These are phyloP conservation scores for Karalla daura DNA, from an alignment of 2,797 vertebrate genomes.

Conservation along the genomic window DNA sequence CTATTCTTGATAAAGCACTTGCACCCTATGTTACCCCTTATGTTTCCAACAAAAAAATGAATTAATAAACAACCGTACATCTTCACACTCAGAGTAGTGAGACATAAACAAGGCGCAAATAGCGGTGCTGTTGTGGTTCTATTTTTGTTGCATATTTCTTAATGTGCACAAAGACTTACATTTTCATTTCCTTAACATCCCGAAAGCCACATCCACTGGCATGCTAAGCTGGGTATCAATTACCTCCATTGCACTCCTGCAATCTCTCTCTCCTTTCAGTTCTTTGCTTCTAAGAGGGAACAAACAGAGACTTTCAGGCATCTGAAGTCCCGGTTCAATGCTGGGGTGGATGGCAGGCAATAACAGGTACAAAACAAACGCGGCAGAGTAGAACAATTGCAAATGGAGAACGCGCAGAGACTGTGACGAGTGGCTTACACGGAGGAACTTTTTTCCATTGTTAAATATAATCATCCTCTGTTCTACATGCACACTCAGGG, in stretches of 20 bases:
- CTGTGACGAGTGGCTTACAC: constrained; percentile 53
- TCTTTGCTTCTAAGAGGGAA: constrained; percentile 67
- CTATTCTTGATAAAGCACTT: constrained; percentile 15
- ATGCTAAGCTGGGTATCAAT: constrained; percentile 77
- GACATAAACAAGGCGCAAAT: constrained; percentile 54
- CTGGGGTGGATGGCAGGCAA: constrained; percentile 73
- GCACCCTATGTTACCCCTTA: constrained; percentile 25
- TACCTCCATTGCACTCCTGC: constrained; percentile 68
- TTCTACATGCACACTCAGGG: constrained; percentile 66
- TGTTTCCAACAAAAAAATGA: constrained; percentile 36
- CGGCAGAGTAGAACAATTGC: constrained; percentile 64
- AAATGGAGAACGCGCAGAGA: constrained; percentile 42
- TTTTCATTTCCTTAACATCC: constrained; percentile 74
- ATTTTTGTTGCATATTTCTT: constrained; percentile 64
- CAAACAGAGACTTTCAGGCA: constrained; percentile 72
- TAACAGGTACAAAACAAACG: constrained; percentile 73
- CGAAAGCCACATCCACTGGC: constrained; percentile 64
- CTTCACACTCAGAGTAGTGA: constrained; percentile 18
- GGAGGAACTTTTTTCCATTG: constrained; percentile 71
- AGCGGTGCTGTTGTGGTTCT: constrained; percentile 43
- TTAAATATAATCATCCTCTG: constrained; percentile 85
- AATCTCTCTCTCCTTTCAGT: constrained; percentile 50
- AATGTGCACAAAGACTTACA: constrained; percentile 54
- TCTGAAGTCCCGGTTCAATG: constrained; percentile 74
- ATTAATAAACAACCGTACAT: constrained; percentile 37